A percentile compares a stretch with the other conserved stretches of the same genome.
These are phyloP conservation scores for Callaeas wilsoni DNA, from an alignment of 2,113 vertebrate genomes.

Conservation along the genomic window DNA sequence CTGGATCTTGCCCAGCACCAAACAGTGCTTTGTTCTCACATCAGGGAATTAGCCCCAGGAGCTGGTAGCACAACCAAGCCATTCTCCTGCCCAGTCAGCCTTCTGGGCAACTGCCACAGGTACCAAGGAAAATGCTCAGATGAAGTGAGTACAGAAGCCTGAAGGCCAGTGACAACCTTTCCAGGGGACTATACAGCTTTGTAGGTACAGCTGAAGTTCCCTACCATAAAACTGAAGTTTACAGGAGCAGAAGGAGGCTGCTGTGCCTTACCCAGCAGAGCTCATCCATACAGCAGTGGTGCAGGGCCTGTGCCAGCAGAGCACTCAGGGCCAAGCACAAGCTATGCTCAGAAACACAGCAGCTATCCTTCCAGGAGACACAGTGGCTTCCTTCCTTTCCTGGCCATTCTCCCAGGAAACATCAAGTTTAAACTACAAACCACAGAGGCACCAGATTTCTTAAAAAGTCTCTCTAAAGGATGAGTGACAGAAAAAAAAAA, in stretches of 20 bases:
- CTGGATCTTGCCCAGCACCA: not conserved
- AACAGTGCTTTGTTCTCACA: not conserved
- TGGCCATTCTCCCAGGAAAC: not conserved
- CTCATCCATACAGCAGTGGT: not conserved
- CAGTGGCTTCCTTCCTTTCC: not conserved
- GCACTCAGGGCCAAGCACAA: not conserved
- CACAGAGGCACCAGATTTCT: not conserved
- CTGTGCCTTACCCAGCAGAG: not conserved
- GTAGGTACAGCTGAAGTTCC: not conserved
- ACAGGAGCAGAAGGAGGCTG: not conserved
- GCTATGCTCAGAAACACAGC: not conserved
- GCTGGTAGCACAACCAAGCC: not conserved
- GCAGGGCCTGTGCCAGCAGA: not conserved
- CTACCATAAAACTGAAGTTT: not conserved
- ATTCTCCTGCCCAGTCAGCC: not conserved
- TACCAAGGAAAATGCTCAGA: not conserved
- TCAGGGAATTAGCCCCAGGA: not conserved
- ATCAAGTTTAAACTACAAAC: not conserved
- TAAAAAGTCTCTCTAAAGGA: not conserved
- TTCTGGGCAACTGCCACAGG: not conserved
- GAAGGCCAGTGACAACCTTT: not conserved
- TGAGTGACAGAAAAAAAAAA: not conserved
- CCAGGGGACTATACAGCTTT: not conserved
- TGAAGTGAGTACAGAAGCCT: not conserved
- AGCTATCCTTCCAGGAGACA: not conserved